Conservation (phyloP, 2,888 invertebrate genomes). For the Drosophila phalerata region DNA sequence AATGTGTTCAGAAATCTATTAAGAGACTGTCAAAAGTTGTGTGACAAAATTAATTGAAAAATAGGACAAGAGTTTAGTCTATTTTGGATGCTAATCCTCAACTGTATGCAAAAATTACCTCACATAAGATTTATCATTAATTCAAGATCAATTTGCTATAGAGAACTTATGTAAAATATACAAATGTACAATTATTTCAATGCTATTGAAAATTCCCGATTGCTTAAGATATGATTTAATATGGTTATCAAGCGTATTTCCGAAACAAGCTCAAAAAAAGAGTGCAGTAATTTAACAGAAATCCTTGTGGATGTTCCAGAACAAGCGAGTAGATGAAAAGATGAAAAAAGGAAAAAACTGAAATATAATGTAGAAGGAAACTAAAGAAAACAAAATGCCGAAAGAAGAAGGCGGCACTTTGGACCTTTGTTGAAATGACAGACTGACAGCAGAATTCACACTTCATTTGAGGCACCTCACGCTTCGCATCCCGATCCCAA, state of each 20-base stretch:
- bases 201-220: too few relatives aligned
- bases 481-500: constrained; percentile 28
- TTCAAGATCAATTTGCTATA: too few relatives aligned
- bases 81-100: not conserved
- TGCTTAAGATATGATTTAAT: not conserved
- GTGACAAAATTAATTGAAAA: not conserved
- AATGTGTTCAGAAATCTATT: constrained; percentile 29
- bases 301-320: constrained; percentile 18
- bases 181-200: too few relatives aligned
- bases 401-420: constrained; percentile 51
- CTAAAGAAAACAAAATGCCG: constrained; percentile 10
- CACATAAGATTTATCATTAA: too few relatives aligned
- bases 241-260: not conserved
- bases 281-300: constrained; percentile 4
- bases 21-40: not conserved
- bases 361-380: constrained; percentile 7
- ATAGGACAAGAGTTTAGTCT: not conserved
- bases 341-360: constrained; percentile 2
- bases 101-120: too few relatives aligned
- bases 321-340: not conserved
- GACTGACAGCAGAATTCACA: constrained; percentile 78
- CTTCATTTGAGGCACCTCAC: constrained; percentile 77
- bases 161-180: too few relatives aligned
- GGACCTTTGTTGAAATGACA: constrained; percentile 60
- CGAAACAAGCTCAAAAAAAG: not conserved